Evolutionary conservation across 2,113 vertebrate genomes (phyloP).

Genomic region (Cephalophus harveyi): DNA sequence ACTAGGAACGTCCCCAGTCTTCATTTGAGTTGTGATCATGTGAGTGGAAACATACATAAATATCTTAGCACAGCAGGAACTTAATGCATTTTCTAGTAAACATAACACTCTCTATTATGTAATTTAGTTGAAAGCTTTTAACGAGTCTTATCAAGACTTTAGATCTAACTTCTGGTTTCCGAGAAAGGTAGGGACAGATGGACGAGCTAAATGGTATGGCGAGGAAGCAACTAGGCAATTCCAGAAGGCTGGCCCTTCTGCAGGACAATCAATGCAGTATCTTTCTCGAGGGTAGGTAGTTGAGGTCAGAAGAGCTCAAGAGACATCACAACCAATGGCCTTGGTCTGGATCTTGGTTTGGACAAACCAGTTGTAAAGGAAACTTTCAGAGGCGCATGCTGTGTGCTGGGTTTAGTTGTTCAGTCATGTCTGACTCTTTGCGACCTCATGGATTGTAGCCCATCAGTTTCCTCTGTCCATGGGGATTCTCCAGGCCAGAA

Average conservation of each 20-base stretch:
- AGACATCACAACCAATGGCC: neutral
- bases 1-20: neutral
- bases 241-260: neutral
- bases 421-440: neutral
- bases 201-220: neutral
- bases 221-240: neutral
- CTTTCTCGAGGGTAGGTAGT: neutral
- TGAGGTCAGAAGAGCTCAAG: neutral
- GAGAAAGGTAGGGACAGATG: neutral
- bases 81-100: neutral
- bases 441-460: neutral
- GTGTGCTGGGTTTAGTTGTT: neutral
- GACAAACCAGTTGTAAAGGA: neutral
- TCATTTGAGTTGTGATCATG: neutral
- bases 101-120: neutral
- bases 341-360: neutral
- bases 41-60: neutral
- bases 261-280: neutral
- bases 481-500: neutral
- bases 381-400: neutral
- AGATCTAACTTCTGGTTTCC: neutral
- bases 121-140: neutral
- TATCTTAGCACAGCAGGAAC: neutral
- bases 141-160: neutral
- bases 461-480: neutral